Evolutionary conservation across 2,797 vertebrate genomes (phyloP), one percentile per base, ranked within the genome.

Genomic region (Epinephelus coioides): DNA sequence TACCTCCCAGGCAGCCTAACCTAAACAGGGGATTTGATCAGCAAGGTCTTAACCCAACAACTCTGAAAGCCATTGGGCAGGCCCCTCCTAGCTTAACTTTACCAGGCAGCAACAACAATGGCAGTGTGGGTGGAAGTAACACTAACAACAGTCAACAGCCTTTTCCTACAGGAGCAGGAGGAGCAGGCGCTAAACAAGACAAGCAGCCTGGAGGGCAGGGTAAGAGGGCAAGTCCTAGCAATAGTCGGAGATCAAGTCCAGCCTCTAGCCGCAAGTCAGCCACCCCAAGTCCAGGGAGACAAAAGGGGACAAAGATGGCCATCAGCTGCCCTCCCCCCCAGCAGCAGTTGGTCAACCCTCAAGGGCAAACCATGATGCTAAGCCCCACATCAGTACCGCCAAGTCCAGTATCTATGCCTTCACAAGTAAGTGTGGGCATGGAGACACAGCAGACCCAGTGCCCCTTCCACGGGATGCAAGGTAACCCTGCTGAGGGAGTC

Each of bases 21-120:
- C 92, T 98, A 85, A 99, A 95, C 67, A 95, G 98, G 89, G 98
- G 97, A 46, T 99, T 99, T 95, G 98, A 99, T 93, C 98, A 99
- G 84, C 98, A 99, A 90, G 98, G 98, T 88, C 95, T 99, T 81
- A 99, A 99, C 88, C 98, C 98, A 87, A 99, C 98, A 82, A 99
- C 98, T 83, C 91, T 99, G 69, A 99, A 99, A 95, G 98, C 98
- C 74, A 99, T 99, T 46, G 98, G 98, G 21, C 98, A 99, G 92
- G 98, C 97, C 54, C 98, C 98, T 65, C 97, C 97, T 47, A 97
- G 91, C 91, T 92, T 99, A 83, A 91, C 94, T 83, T 85, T 96
- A 69, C 78, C 91, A 53, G 93, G 94, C 66, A 95, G 96, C 88
- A 98, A 94, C 90, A 97, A 88, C 86, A 92, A 90, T 54, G 88